Percentiles rank a stretch among this genome's conserved stretches.
These are phyloP conservation scores for Noctua janthe DNA, from an alignment of 2,888 invertebrate genomes.

Conservation along the genomic window DNA sequence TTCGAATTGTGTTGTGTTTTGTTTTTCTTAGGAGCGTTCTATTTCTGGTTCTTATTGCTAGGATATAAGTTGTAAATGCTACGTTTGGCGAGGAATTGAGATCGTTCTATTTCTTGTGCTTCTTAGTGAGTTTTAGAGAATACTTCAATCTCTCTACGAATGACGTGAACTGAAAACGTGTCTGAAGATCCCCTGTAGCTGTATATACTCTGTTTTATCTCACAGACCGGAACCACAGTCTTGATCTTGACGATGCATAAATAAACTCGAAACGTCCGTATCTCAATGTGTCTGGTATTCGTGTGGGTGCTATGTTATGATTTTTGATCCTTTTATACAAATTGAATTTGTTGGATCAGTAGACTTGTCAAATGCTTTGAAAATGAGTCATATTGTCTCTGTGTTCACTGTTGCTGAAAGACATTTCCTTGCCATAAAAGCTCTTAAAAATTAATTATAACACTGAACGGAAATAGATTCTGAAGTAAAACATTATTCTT, in stretches of 20 bases:
- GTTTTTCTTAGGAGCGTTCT: not conserved
- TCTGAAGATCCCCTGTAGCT: slow-evolving; percentile 10
- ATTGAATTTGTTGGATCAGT: not conserved
- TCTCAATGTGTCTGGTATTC: not conserved
- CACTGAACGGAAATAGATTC: not conserved
- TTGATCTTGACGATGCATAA: slow-evolving; percentile 47
- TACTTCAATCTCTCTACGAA: not conserved
- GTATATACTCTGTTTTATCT: slow-evolving; percentile 32
- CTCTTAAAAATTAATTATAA: not conserved
- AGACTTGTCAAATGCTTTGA: not conserved
- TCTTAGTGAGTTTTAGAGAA: not conserved
- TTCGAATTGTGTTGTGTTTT: slow-evolving; percentile 33
- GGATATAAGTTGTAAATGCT: not conserved
- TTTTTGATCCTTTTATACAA: not conserved
- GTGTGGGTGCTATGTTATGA: not conserved
- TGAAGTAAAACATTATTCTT: not conserved
- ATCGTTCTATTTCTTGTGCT: not conserved
- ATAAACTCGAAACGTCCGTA: slow-evolving; percentile 17
- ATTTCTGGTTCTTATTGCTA: not conserved
- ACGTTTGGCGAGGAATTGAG: not conserved
- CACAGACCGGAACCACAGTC: slow-evolving; percentile 26
- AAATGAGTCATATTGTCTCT: too few species aligned
- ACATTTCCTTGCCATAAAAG: not conserved
- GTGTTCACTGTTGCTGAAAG: not conserved
- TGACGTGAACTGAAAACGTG: slow-evolving; percentile 4